phyloP scores from a whole-genome alignment of 2,113 vertebrate species.

The Lepus timidus region DNA sequence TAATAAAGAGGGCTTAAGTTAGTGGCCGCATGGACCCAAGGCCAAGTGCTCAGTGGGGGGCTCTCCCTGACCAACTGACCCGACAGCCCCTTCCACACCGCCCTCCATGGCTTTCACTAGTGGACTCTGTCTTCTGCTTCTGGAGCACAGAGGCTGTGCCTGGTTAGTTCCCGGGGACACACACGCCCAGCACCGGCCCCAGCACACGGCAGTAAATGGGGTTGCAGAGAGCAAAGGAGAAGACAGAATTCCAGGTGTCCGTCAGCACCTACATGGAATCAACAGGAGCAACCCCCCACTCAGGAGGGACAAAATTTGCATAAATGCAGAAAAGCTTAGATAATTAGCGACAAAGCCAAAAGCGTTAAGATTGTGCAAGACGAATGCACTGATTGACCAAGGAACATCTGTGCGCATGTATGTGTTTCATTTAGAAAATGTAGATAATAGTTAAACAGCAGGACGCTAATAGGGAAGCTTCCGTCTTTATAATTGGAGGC shows the following conservation, averaged over 20 bases:
- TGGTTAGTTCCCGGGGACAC: background rate
- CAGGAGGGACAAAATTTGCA: background rate
- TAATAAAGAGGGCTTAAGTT: background rate
- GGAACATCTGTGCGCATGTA: too few species aligned
- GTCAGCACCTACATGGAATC: background rate
- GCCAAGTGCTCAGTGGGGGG: too few species aligned
- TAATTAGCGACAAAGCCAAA: background rate
- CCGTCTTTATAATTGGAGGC: background rate
- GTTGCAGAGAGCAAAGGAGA: background rate
- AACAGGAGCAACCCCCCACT: background rate
- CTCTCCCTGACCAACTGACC: background rate
- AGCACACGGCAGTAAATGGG: background rate
- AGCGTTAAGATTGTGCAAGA: background rate
- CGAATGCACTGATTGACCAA: background rate
- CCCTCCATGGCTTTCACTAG: rapidly evolving
- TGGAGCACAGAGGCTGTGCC: background rate
- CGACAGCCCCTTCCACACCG: too few species aligned
- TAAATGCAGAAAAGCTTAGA: background rate
- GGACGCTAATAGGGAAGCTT: background rate
- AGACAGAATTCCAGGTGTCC: background rate
- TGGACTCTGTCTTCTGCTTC: background rate
- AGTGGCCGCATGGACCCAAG: too few species aligned
- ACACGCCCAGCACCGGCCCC: background rate
- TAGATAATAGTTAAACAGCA: background rate
- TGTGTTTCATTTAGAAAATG: background rate